Evolutionary conservation across 2,888 invertebrate genomes (phyloP).

Genomic region (Biston betularia): DNA sequence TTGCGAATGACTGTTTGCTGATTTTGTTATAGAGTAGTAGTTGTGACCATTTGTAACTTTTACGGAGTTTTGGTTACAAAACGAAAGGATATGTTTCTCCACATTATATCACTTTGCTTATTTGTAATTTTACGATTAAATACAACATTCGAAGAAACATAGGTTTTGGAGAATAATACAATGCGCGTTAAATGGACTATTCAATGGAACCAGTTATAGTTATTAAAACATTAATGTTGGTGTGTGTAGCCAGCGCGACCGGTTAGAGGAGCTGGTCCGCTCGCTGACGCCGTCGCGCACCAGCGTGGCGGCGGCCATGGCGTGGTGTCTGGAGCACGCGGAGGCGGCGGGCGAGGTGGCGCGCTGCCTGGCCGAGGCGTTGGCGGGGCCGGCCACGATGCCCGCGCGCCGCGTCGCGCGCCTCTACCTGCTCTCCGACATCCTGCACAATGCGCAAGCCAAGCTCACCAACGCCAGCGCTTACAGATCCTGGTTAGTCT

Average conservation of each 20-base stretch:
- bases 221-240: not conserved
- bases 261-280: conserved; percentile 96
- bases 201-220: no score
- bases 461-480: conserved; percentile 98
- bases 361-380: conserved; percentile 95
- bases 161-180: no score
- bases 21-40: no score
- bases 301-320: conserved; percentile 98
- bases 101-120: no score
- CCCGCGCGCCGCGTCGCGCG: conserved; percentile 96
- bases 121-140: no score
- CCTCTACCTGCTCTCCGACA: conserved; percentile 97
- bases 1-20: no score
- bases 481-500: conserved; percentile 91
- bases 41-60: no score
- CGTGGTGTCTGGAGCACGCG: conserved; percentile 99
- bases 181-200: no score
- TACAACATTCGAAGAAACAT: no score
- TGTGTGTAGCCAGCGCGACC: conserved; percentile 92
- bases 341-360: conserved; percentile 98
- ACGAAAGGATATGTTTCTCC: no score
- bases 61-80: no score
- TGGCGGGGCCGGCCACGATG: conserved; percentile 91
- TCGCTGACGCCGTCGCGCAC: conserved; percentile 92
- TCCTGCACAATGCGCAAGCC: conserved; percentile 98